Percentiles rank a stretch among this genome's conserved stretches.
Conservation (phyloP, 2,797 vertebrate species). For the Gymnothorax javanicus region DNA sequence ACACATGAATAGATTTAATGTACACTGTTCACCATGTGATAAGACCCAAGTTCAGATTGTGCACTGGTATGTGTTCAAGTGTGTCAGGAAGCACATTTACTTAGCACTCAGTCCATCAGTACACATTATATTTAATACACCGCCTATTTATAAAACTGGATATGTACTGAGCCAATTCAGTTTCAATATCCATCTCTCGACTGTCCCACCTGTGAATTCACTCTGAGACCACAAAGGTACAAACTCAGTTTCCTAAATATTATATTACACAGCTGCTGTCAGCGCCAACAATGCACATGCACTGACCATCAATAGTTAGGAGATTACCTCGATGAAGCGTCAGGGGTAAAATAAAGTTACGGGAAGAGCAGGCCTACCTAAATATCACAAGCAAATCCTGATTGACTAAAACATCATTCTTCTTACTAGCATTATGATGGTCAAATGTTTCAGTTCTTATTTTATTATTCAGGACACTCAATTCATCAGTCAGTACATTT, state of each 20-base stretch:
- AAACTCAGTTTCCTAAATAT: not conserved
- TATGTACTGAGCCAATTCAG: not conserved
- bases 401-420: not conserved
- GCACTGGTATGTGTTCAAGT: not conserved
- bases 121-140: not conserved
- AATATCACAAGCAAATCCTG: not conserved
- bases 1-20: not conserved
- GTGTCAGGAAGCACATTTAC: not conserved
- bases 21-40: not conserved
- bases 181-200: not conserved
- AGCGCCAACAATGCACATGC: no score
- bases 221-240: not conserved
- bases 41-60: not conserved
- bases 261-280: not conserved
- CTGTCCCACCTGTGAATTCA: not conserved
- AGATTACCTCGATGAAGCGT: not conserved
- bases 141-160: not conserved
- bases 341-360: not conserved
- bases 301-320: not conserved
- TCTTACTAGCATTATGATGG: not conserved
- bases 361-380: not conserved
- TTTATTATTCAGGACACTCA: not conserved
- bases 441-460: not conserved
- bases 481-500: not conserved
- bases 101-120: not conserved